A percentile compares a stretch with the other conserved stretches of the same genome.
These are phyloP conservation scores for Mechanitis mazaeus DNA, from an alignment of 2,888 invertebrate genomes.

Conservation along the genomic window DNA sequence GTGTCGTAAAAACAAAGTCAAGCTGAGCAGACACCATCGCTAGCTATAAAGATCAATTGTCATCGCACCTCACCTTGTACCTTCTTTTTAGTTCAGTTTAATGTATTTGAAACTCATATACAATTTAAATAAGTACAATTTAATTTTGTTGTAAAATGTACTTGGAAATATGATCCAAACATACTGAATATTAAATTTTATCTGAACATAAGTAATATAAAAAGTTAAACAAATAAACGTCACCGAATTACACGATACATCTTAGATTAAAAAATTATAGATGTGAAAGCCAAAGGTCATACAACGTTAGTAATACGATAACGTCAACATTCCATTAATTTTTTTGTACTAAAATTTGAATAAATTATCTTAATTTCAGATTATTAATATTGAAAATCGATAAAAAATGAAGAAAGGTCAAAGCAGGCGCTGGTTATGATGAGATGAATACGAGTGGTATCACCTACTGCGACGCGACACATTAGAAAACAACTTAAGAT, in stretches of 20 bases:
- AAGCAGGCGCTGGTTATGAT: constrained; percentile 34
- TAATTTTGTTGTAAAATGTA: background rate
- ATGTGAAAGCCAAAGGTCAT: constrained; percentile 41
- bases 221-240: constrained; percentile 5
- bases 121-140: background rate
- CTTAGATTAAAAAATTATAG: constrained; percentile 19
- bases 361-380: constrained; percentile 48
- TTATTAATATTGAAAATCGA: constrained; percentile 45
- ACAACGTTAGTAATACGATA: constrained; percentile 48
- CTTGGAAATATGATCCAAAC: background rate
- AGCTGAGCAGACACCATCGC: constrained; percentile 62
- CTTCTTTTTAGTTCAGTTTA: constrained; percentile 27
- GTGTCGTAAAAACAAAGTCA: constrained; percentile 72
- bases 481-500: constrained; percentile 51
- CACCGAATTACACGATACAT: constrained; percentile 3
- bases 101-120: constrained; percentile 4
- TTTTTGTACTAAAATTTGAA: constrained; percentile 53
- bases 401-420: constrained; percentile 46
- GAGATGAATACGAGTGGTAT: constrained; percentile 42
- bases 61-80: constrained; percentile 39
- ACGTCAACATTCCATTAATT: constrained; percentile 52
- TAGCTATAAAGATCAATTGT: constrained; percentile 54
- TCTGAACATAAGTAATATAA: background rate
- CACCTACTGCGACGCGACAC: constrained; percentile 57
- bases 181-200: constrained; percentile 5